Base-by-base conservation (phyloP, 2,888 invertebrate genomes). In the Cabera pusaria region DNA sequence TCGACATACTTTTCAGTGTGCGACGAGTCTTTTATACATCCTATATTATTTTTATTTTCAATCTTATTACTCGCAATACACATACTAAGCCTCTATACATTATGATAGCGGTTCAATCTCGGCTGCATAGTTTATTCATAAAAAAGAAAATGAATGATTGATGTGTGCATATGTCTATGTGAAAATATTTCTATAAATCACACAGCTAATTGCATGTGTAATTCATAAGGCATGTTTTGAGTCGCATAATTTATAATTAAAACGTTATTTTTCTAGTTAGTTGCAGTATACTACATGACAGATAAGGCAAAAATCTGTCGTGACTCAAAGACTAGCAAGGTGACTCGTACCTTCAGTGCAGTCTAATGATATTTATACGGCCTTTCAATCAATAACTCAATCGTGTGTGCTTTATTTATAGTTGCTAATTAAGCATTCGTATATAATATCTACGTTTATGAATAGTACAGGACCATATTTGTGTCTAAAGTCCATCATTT, bases 141-240 rank as follows among this genome's bases (percentile, higher is more conserved):
- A 36, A 29, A 25, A 34, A 22, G 10, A 21, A 25, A 38, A 23
- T 34, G 0, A 23, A 12, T 25, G 17, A 43, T 38, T 21, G 28
- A 34, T 43, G 29, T 28, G 16, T n/a, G n/a, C n/a, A 16, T 25
- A 32, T 43, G 21, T 23, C 34, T 19, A 34, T 22, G 23, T 6
- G 16, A 44, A 44, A 43, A 35, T 41, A 35, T 41, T 25, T 39
- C 40, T 39, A 19, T 45, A n/a, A 31, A 41, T 34, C 19, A 11
- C 26, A 35, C 40, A 33, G 33, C 60, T 74, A 72, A 74, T 74
- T 71, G 61, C 68, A 72, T 73, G 62, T 61, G 59, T 71, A 67
- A 73, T 74, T 70, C 70, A 74, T 71, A 57, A 68, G 54, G 37
- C 49, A 42, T 33, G 49, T 45, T 53, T 45, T 50, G 34, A 47